Base-by-base conservation (phyloP, 2,113 vertebrate species). In the Hoplias malabaricus region DNA sequence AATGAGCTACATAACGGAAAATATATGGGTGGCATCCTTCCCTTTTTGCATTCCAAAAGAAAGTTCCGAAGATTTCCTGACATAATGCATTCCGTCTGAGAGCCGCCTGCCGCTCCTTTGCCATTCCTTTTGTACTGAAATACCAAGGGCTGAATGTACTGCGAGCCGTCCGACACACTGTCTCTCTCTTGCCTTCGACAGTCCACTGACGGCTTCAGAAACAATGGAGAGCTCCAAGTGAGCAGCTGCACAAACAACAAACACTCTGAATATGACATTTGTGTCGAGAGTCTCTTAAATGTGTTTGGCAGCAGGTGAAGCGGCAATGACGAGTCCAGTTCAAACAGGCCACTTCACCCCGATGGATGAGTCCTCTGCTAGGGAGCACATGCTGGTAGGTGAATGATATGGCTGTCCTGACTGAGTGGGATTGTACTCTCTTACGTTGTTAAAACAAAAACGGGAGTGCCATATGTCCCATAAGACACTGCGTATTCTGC, bases 211-310 rank as follows among this genome's bases (percentile, higher is more conserved):
- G 34, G 63, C 31, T 38, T 4, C 34, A 23, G 69, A 71, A 65
- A 67, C 29, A 66, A 53, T 59, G 31, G 33, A 66, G 48, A 23
- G 38, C 33, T 57, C 69, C 71, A 66, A 79, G 63, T 73, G 71
- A 79, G 56, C 38, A 77, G 50, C 33, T 73, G 50, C 29, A 63
- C 36, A 66, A 80, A 70, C 81, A 70, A 67, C 76, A 66, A 61
- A 56, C 61, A 67, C 69, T 80, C 68, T 62, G 71, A 59, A 76
- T 63, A 66, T 82, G 76, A 77, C 72, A 69, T 79, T 75, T 50
- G 59, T 50, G 72, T 75, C 38, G 34, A 79, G 50, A 61, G 48
- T 79, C 66, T 75, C 33, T 82, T 63, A 75, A 69, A 78, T 72
- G 59, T 61, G 71, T 73, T 62, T 63, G 59, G 6, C 59, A 63